Evolutionary conservation across 2,797 vertebrate species (phyloP), one percentile per base, ranked within the genome.

Genomic region (Galagoides demidoff): DNA sequence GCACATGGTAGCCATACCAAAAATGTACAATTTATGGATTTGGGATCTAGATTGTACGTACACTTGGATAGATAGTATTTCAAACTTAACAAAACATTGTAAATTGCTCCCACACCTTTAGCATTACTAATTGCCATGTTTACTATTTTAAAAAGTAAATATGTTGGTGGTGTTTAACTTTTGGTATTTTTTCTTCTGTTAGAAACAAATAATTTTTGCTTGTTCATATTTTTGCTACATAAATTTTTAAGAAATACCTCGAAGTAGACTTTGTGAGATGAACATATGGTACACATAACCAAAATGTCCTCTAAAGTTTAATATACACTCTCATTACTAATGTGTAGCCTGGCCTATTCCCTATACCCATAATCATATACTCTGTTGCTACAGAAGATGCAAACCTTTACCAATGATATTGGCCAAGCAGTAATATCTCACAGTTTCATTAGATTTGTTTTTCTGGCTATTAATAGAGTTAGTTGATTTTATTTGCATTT

Each of bases 281-380:
- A 70, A 90, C 61, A 16, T 13, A 31, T 34, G 34, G 1, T 45
- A 73, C 55, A 37, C 49, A 82, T 20, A 70, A 37, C 61, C 20
- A 43, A 71, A 61, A 17, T 61, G 7, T 61, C 61, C 34, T n/a
- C 34, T 14, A 27, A 39, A 71, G 4, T 23, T 34, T 27, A 34
- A 25, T 25, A 45, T 3, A 11, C 34, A 64, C 34, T 20, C 9
- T 64, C 45, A 27, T 12, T 5, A 71, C 10, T 12, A 37, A 49
- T 63, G 31, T 37, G 9, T 17, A 27, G 71, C 5, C 9, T 27
- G 39, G 16, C 14, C 25, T 64, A 10, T 34, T 49, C 23, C 16
- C 29, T n/a, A 13, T 14, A 14, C 20, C 19, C 4, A 0, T 13
- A 27, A 22, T 14, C 14, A 11, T 14, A 11, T 9, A 27, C 9